Evolutionary conservation across 2,113 vertebrate species (phyloP).

Genomic region (Nyctibius bracteatus): DNA sequence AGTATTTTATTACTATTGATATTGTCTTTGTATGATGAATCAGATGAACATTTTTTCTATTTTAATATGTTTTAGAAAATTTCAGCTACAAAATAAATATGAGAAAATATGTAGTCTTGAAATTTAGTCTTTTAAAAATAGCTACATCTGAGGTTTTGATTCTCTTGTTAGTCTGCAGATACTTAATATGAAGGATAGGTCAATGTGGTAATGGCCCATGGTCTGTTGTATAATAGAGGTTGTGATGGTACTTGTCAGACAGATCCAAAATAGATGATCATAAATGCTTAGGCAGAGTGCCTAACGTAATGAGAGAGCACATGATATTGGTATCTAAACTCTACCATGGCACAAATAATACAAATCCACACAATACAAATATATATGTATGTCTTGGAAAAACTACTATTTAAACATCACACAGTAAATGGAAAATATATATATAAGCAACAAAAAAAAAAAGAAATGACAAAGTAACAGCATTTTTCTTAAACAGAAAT

Average conservation of each 20-base stretch:
- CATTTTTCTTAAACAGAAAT: neutral
- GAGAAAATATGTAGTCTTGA: slow-evolving; percentile 41
- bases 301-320: no score
- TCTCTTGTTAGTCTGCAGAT: neutral
- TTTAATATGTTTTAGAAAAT: slow-evolving; percentile 80
- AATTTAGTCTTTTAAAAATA: slow-evolving; percentile 51
- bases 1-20: slow-evolving; percentile 80
- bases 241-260: neutral
- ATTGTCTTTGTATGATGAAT: slow-evolving; percentile 80
- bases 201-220: neutral
- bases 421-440: neutral
- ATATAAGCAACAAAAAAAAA: neutral
- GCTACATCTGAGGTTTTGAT: neutral
- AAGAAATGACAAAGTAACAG: neutral
- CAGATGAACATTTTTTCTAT: slow-evolving; percentile 78
- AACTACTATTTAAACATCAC: neutral
- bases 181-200: neutral
- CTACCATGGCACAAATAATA: neutral
- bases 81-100: slow-evolving; percentile 74
- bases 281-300: neutral
- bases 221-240: neutral
- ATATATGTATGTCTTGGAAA: neutral
- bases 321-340: neutral
- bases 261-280: neutral
- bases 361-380: neutral